These are phyloP conservation scores for Hirtodrosophila histrioides DNA, from an alignment of 2,888 invertebrate genomes.

Conservation along the genomic window DNA sequence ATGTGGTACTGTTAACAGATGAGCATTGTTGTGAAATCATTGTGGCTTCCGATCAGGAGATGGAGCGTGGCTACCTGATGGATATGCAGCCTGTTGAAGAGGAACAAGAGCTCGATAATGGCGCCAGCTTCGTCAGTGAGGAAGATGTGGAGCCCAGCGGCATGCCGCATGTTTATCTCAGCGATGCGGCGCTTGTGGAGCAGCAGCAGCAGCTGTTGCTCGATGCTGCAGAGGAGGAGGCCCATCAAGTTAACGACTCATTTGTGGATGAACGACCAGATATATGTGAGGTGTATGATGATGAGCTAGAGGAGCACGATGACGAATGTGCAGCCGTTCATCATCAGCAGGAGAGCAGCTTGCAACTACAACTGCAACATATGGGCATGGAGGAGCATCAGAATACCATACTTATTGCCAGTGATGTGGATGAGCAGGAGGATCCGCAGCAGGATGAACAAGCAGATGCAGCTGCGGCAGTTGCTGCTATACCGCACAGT, in stretches of 20 bases:
- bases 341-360: conserved; percentile 21
- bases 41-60: conserved; percentile 48
- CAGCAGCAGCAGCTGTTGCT: conserved; percentile 30
- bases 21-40: conserved; percentile 67
- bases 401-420: conserved; percentile 18
- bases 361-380: conserved; percentile 25
- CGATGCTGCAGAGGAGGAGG: conserved; percentile 52
- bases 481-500: conserved; percentile 51
- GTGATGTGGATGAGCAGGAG: conserved; percentile 25
- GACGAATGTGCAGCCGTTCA: conserved; percentile 36
- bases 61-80: conserved; percentile 48
- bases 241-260: conserved; percentile 28
- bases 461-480: not conserved
- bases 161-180: conserved; percentile 58
- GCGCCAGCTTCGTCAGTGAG: conserved; percentile 18
- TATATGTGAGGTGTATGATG: conserved; percentile 65
- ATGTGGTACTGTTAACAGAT: conserved; percentile 54
- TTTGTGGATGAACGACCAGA: conserved; percentile 60
- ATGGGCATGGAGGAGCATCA: conserved; percentile 21
- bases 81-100: conserved; percentile 21
- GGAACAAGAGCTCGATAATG: conserved; percentile 30
- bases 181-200: conserved; percentile 61
- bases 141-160: conserved; percentile 23
- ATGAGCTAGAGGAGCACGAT: conserved; percentile 68
- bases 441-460: conserved; percentile 5